A percentile compares a stretch with the other conserved stretches of the same genome.
Conservation (phyloP, 2,888 invertebrate genomes). For the Marasmarcha lunaedactyla region DNA sequence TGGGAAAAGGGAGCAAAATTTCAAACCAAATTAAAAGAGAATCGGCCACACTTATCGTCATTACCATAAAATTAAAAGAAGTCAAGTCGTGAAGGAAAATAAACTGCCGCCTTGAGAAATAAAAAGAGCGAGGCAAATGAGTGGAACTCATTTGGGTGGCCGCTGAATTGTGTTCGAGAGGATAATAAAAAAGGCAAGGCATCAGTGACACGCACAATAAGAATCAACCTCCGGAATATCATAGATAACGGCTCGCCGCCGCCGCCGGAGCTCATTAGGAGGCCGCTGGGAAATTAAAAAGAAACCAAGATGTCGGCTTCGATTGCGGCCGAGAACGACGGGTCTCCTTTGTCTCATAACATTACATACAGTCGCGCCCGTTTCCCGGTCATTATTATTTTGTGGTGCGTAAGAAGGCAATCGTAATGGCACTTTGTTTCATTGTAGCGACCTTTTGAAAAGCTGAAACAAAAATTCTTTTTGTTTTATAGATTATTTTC, state of each 20-base stretch:
- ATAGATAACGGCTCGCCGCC: constrained; percentile 63
- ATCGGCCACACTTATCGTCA: constrained; percentile 1
- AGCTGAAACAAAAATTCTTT: too few species aligned
- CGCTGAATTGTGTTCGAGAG: constrained; percentile 69
- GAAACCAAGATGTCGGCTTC: constrained; percentile 70
- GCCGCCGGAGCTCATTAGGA: constrained; percentile 67
- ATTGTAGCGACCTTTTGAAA: too few species aligned
- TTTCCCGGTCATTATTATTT: constrained; percentile 72
- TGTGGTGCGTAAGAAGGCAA: constrained; percentile 66
- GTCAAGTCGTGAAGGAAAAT: constrained; percentile 58
- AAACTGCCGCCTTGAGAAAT: constrained; percentile 67
- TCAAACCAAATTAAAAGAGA: background rate
- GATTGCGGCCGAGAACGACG: constrained; percentile 62
- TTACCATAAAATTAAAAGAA: constrained; percentile 49
- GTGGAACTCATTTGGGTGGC: constrained; percentile 64
- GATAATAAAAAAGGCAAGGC: constrained; percentile 68
- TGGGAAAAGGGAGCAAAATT: background rate
- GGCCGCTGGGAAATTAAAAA: constrained; percentile 72
- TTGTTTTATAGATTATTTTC: too few species aligned
- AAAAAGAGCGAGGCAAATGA: constrained; percentile 67
- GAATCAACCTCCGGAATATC: constrained; percentile 72
- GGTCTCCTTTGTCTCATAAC: constrained; percentile 64
- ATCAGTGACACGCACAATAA: constrained; percentile 72
- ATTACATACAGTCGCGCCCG: constrained; percentile 67
- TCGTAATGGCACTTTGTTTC: background rate